Base-by-base conservation (phyloP, 1,140 invertebrate genomes). In the Wasmannia auropunctata region DNA sequence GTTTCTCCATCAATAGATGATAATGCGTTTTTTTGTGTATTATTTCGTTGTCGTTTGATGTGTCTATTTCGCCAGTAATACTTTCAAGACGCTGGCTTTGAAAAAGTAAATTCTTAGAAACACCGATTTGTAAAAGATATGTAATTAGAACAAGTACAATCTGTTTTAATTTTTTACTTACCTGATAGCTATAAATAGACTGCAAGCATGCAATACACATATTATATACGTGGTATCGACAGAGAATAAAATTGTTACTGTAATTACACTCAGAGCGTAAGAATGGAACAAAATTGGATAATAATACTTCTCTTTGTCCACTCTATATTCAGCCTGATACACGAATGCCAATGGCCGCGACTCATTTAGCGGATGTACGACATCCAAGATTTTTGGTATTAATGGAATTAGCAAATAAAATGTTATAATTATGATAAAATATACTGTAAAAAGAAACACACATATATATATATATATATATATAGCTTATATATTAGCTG, bases 281-380 rank as follows among this genome's bases (percentile, higher is more conserved):
- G 11, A 7, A 25, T 89, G 84, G 3, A 79, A 11, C 1, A 80
- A 8, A 7, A 91, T 85, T 7, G 28, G 49, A 37, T 62, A 83
- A 67, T 85, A 91, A 60, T 87, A 86, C 19, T 89, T 72, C 0
- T 89, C 77, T 40, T 62, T 56, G 22, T 89, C 58, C 7, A 91
- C 40, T 49, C 34, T 85, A 31, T 87, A 89, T n/a, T 89, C 80
- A 2, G 62, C 85, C 14, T 34, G 11, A 46, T 19, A 72, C 8
- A 69, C 10, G 0, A 25, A 46, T 65, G 43, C 65, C n/a, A 69
- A 65, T 34, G 83, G 70, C 46, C 86, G 65, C 8, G 83, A 86
- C n/a, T 79, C 83, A 40, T 87, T 87, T 14, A 87, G n/a, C 34
- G 86, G 86, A 25, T 49, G 54, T 51, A 80, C 19, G 3, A 86